Base-by-base conservation (phyloP, 2,888 invertebrate genomes). In the Hirtodrosophila duncani region DNA sequence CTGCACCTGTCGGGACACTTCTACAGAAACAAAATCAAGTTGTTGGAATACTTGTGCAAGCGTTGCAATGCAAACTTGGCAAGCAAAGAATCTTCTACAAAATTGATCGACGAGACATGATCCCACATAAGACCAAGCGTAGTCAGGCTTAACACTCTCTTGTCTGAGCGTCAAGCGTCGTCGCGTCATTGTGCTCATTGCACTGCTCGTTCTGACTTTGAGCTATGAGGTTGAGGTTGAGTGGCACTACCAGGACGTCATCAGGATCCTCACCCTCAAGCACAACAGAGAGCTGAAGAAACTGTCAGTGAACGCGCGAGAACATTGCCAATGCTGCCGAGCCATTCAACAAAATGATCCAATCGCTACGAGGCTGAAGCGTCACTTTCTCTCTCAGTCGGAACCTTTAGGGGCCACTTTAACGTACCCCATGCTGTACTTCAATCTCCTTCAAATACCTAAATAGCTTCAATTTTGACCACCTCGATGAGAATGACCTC, bases 81-180 rank as follows among this genome's bases (percentile, higher is more conserved):
- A 59, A 93, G 98, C 88, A 99, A 99, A 96, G 96, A 88, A 96
- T 99, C 84, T 93, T 99, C 88, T 96, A 94, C 94, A 95, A 98
- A 88, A 95, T 97, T 82, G 97, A 99, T 60, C 91, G 98, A 91
- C 98, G 98, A 98, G 98, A 99, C 71, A 99, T 99, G 99, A 91
- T 99, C 83, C 99, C 99, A 83, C 98, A 99, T 90, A 99, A 99
- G 89, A 95, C 97, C 66, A 92, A 94, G 87, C 94, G 99, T 79
- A 99, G 99, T 68, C 96, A 96, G 90, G 92, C 93, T 75, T 98
- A 99, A 27, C 89, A 99, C 43, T 91, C 92, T 61, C 92, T 94
- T 83, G 90, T 99, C 80, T 96, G 97, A 86, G 92, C 94, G 4
- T 98, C 88, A 94, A 93, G 87, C 96, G 97, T 87, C 94, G 97